Conservation (phyloP, 2,113 vertebrate genomes). For the Phycodurus eques region DNA sequence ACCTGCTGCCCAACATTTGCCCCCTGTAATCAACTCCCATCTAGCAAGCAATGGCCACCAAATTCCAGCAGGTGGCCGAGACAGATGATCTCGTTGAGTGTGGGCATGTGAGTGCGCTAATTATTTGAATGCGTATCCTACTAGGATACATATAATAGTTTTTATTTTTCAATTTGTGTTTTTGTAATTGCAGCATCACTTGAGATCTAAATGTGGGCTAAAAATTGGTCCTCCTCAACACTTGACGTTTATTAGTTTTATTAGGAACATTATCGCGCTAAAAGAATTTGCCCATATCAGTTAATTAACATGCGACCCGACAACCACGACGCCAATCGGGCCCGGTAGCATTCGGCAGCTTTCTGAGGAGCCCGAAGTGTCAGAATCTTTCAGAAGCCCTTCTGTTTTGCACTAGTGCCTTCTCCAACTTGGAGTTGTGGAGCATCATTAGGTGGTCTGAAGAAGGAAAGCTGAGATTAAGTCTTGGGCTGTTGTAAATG, state of each 20-base stretch:
- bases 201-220: neutral
- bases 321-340: slow-evolving; percentile 17
- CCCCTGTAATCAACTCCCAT: neutral
- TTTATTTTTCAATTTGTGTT: neutral
- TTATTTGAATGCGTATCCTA: slow-evolving; percentile 39
- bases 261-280: neutral
- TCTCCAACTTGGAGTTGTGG: slow-evolving; percentile 49
- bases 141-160: slow-evolving; percentile 20
- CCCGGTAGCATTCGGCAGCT: slow-evolving; percentile 41
- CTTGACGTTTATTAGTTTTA: no score
- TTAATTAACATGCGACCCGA: neutral
- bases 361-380: slow-evolving; percentile 10
- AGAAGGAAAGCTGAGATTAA: neutral
- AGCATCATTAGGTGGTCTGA: neutral
- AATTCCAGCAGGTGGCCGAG: slow-evolving; percentile 25
- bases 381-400: slow-evolving; percentile 5
- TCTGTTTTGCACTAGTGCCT: slow-evolving; percentile 62
- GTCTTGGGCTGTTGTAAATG: slow-evolving; percentile 53
- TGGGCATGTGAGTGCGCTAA: slow-evolving; percentile 34
- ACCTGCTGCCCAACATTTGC: neutral
- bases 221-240: neutral
- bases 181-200: neutral
- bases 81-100: neutral
- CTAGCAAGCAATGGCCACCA: neutral
- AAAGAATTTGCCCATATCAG: neutral